Percentiles rank a stretch among this genome's conserved stretches.
Conservation (phyloP, 2,888 invertebrate genomes). For the Drosophila meridionalis region DNA sequence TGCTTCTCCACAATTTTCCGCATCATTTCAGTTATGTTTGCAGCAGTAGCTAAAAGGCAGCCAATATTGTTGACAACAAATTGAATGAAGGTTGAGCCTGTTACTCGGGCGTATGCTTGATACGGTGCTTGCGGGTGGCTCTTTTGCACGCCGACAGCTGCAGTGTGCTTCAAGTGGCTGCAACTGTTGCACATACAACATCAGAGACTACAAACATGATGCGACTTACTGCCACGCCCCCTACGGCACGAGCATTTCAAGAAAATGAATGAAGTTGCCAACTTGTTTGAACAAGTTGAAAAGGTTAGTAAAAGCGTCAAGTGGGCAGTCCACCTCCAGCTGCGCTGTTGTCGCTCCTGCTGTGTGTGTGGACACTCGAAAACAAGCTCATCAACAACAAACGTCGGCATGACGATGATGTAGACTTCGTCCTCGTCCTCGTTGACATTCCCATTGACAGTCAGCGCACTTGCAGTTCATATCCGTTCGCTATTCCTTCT, state of each 20-base stretch:
- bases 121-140: conserved; percentile 40
- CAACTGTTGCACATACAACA: conserved; percentile 69
- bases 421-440: conserved; percentile 19
- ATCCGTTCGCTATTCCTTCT: conserved; percentile 43
- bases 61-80: conserved; percentile 31
- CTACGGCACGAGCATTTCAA: conserved; percentile 42
- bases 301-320: conserved; percentile 56
- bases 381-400: conserved; percentile 74
- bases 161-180: conserved; percentile 46
- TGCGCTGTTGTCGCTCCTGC: neutral
- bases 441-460: conserved; percentile 38
- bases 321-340: conserved; percentile 30
- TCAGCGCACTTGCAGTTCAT: conserved; percentile 56
- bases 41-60: conserved; percentile 6
- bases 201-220: conserved; percentile 38
- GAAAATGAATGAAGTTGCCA: conserved; percentile 51
- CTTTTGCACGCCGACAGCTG: conserved; percentile 29
- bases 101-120: conserved; percentile 55
- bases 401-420: conserved; percentile 60
- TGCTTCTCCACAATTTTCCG: conserved; percentile 3
- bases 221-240: conserved; percentile 7
- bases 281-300: conserved; percentile 59
- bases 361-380: conserved; percentile 53
- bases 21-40: conserved; percentile 12
- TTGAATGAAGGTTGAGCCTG: conserved; percentile 32